A percentile compares a stretch with the other conserved stretches of the same genome.
Conservation (phyloP, 53 echinoderm and acorn worm genomes). For the Paelopatides confundens region DNA sequence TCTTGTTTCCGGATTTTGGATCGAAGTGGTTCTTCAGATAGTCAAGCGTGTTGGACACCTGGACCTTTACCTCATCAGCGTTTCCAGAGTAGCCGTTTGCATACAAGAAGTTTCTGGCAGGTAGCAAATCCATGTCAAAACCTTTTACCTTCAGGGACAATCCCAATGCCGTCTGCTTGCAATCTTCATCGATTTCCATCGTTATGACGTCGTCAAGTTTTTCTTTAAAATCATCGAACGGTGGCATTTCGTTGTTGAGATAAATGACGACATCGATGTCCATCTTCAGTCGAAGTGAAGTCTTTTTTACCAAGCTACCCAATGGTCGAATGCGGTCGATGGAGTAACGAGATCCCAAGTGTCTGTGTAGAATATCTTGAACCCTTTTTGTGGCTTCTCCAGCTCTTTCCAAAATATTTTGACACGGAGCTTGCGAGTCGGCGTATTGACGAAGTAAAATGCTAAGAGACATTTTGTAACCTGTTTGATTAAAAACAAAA, state of each 20-base stretch:
- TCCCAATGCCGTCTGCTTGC: not conserved
- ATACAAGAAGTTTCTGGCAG: constrained; percentile 11
- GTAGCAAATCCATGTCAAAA: constrained; percentile 7
- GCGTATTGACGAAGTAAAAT: too few species aligned
- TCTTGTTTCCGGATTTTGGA: not conserved
- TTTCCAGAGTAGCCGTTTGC: not conserved
- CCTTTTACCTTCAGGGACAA: not conserved
- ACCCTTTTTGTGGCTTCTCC: too few species aligned
- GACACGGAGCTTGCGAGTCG: too few species aligned
- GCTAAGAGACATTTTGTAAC: too few species aligned
- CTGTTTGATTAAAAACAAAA: too few species aligned
- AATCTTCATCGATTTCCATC: constrained; percentile 18
- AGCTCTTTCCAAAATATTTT: too few species aligned
- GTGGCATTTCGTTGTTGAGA: constrained; percentile 13
- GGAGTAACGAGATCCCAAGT: too few species aligned
- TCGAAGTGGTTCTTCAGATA: not conserved
- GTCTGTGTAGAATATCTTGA: too few species aligned
- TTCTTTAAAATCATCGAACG: not conserved
- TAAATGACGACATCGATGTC: not conserved
- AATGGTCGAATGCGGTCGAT: too few species aligned
- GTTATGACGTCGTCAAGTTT: not conserved
- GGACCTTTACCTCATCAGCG: not conserved
- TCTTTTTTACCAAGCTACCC: too few species aligned
- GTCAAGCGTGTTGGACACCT: not conserved
- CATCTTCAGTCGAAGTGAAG: not conserved